Conservation (phyloP, 64 coral and sea anemone genomes). For the Montipora cactus region DNA sequence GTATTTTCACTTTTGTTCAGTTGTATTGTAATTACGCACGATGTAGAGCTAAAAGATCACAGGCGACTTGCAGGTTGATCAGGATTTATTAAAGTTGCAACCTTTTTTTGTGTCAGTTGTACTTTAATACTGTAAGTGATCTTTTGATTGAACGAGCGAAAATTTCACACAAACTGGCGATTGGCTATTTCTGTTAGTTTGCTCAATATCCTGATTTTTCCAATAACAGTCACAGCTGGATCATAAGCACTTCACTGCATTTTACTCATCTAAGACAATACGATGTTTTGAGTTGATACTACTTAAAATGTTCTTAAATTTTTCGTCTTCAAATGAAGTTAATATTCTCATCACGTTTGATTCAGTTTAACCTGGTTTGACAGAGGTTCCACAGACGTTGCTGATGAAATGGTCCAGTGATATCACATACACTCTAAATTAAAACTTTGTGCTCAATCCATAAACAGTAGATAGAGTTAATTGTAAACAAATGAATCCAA, state of each 20-base stretch:
- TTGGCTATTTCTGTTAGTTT: background rate
- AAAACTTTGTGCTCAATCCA: slow-evolving; percentile 38
- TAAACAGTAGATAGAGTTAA: slow-evolving; percentile 56
- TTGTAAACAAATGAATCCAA: slow-evolving; percentile 40
- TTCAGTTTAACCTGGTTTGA: background rate
- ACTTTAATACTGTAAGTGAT: background rate
- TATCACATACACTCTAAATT: slow-evolving; percentile 38
- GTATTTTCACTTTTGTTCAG: background rate
- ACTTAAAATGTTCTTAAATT: background rate
- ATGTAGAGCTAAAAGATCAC: background rate
- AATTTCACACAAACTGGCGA: background rate
- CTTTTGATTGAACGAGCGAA: background rate
- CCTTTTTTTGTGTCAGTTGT: background rate
- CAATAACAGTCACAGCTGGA: background rate
- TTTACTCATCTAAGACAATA: background rate
- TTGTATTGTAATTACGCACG: too few relatives aligned
- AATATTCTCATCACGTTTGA: background rate
- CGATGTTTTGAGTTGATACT: background rate
- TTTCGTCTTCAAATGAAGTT: background rate
- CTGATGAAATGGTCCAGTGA: slow-evolving; percentile 18
- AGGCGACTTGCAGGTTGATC: background rate
- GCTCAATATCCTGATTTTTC: too few relatives aligned
- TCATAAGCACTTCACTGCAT: background rate
- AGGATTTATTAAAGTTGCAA: background rate
- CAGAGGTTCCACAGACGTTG: background rate